A percentile compares a stretch with the other conserved stretches of the same genome.
These are phyloP conservation scores for Sylvilagus bachmani DNA, from an alignment of 2,113 vertebrate genomes.

Conservation along the genomic window DNA sequence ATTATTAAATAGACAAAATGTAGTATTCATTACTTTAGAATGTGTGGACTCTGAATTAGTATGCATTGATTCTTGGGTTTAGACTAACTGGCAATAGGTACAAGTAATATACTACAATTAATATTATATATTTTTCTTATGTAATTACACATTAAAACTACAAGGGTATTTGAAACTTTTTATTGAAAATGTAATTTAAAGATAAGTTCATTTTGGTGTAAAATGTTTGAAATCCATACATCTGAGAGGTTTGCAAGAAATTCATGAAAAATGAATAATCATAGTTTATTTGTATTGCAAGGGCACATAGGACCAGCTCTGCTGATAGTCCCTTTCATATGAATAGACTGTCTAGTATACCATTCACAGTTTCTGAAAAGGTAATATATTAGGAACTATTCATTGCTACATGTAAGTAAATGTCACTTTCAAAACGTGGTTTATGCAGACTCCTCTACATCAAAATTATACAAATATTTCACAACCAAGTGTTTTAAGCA, in stretches of 20 bases:
- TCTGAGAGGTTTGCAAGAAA: no score
- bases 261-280: no score
- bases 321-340: background rate
- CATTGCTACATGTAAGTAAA: background rate
- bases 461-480: background rate
- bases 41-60: background rate
- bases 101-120: background rate
- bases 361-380: background rate
- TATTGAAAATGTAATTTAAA: no score
- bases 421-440: background rate
- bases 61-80: background rate
- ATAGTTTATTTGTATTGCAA: no score
- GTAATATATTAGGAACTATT: background rate
- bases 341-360: no score
- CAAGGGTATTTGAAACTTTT: no score
- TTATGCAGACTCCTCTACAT: background rate
- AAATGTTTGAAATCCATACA: background rate
- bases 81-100: background rate
- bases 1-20: background rate
- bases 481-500: background rate
- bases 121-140: background rate
- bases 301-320: background rate
- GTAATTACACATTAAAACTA: background rate
- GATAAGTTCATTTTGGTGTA: no score
- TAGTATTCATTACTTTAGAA: background rate